Conservation (phyloP, 1,140 invertebrate species). For the Coelopa frigida region DNA sequence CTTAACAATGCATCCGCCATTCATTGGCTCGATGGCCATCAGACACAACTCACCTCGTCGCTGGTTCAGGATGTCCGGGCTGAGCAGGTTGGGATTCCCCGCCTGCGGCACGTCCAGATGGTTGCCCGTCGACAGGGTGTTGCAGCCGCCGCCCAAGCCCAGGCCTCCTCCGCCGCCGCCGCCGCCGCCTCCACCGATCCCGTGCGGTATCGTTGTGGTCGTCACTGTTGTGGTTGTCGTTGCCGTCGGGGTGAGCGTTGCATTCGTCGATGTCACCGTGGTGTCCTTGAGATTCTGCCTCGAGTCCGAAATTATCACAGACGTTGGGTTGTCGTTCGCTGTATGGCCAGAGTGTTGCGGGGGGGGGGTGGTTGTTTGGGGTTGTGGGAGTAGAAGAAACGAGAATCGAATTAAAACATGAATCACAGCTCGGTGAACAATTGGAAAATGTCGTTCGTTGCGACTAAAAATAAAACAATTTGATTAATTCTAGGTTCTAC, state of each 20-base stretch:
- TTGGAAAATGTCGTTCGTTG: too few species aligned
- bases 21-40: too few species aligned
- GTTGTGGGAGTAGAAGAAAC: neutral
- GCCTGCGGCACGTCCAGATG: conserved; percentile 69
- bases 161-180: conserved; percentile 12
- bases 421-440: too few species aligned
- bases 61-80: conserved; percentile 68
- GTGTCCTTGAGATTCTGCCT: conserved; percentile 43
- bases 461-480: too few species aligned
- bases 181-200: neutral
- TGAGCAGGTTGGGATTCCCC: conserved; percentile 73
- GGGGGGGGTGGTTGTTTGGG: neutral
- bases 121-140: conserved; percentile 51
- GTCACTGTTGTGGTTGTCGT: conserved; percentile 30
- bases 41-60: conserved; percentile 57
- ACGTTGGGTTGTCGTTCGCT: conserved; percentile 41
- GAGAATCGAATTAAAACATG: conserved; percentile 1
- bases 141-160: conserved; percentile 24
- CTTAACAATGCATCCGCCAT: too few species aligned
- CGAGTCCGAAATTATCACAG: conserved; percentile 44
- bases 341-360: neutral
- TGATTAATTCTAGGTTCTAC: too few species aligned
- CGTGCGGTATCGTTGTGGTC: conserved; percentile 25
- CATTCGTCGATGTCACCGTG: conserved; percentile 28
- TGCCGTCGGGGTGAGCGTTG: conserved; percentile 31